Base-by-base conservation (phyloP, 2,113 vertebrate species). In the Zootoca vivipara region DNA sequence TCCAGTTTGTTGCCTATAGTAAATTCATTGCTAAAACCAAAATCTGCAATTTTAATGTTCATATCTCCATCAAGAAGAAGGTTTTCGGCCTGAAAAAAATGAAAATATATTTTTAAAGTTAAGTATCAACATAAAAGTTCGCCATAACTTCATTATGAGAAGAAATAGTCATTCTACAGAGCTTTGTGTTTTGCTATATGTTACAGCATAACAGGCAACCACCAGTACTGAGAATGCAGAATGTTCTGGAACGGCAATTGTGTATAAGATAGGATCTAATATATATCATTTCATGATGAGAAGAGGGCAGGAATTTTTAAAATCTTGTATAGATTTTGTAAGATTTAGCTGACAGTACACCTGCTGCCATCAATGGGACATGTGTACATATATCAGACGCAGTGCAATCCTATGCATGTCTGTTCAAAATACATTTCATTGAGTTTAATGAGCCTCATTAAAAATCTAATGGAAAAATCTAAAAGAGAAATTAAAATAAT, bases 41-140 rank as follows among this genome's bases (percentile, higher is more conserved):
- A 99, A 96, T 99, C 99, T 5, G 99, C 99, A 81, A 99, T 99
- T 98, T 99, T 99, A 95, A 99, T 99, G 96, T 99, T 99, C 98
- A 99, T 99, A 86, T 99, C 98, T 80, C 98, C 98, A 90, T 99
- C 98, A 92, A 99, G 97, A 64, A 99, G 97, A 94, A 99, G 97
- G 96, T 99, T 99, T 97, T 99, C 99, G 88, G 99, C 99, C 99
- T 99, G 96, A 96, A 82, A 94, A 96, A 96, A 83, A 86, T 94
- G 95, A 96, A 78, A 33, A 87, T 85, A 87, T 78, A 89, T 92
- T 90, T 83, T 83, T 33, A 82, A 70, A 58, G 86, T 0, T 35
- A 73, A 82, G 84, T 5, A 80, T 52, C 7, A n/a, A 33, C 22
- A 74, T 24, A 87, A 42, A 85, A 75, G 40, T 7, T 1, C 5